Base-by-base conservation (phyloP, 2,797 vertebrate genomes). In the Helicolenus hilgendorfi region DNA sequence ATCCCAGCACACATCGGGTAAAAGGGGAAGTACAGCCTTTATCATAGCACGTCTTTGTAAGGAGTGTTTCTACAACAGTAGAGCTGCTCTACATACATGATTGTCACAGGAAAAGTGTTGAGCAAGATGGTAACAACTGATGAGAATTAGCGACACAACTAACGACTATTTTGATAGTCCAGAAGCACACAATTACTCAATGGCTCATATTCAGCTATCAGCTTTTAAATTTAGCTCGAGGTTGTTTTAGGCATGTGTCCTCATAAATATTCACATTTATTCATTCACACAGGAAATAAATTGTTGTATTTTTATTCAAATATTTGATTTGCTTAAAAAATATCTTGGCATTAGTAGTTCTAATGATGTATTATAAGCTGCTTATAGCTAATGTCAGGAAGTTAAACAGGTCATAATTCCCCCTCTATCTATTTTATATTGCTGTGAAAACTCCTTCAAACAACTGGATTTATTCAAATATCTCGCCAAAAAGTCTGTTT, bases 61-160 rank as follows among this genome's bases (percentile, higher is more conserved):
- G 31, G 29, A 63, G 41, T 8, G 4, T 24, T 65, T 24, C 10
- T 26, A 36, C 29, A 72, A 13, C 35, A 68, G 29, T 2, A 73
- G 53, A 38, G 58, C 31, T 68, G 33, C 15, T 55, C 4, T 64
- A 22, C 22, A 20, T 35, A 27, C 7, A 65, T 0, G 2, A 31
- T 20, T 62, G 41, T 68, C 24, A 77, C 35, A 15, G 45, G 82
- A 38, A 60, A 45, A n/a, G 18, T 67, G 49, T 86, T 62, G 56
- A 56, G 35, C 53, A 56, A 56, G 72, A 71, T 31, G n/a, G 24
- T 60, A 82, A 41, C 76, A 70, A 80, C 38, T 83, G 62, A 26
- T 72, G 24, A 60, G 26, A 11, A 31, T 18, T 10, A 14, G 3
- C 2, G 20, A 6, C 1, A n/a, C 11, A 1, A 22, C 31, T 60